Evolutionary conservation across 1,140 invertebrate genomes (phyloP).

Genomic region (Drosophila yakuba): DNA sequence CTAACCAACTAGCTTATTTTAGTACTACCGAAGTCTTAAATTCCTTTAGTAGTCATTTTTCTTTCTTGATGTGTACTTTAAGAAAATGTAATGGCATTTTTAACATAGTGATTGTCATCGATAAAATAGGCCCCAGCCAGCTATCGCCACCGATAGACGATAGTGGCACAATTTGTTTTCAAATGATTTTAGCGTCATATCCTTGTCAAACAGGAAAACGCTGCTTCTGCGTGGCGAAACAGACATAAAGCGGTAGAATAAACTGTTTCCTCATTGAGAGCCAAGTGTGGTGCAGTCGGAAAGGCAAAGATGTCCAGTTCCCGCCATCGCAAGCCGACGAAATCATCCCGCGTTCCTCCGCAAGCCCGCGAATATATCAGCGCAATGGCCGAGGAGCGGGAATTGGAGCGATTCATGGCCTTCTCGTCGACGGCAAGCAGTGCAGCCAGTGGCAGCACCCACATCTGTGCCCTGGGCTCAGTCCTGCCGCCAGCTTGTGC

Average conservation of each 20-base stretch:
- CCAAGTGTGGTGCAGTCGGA: background rate
- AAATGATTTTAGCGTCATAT: no score
- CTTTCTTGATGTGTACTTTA: no score
- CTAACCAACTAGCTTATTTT: no score
- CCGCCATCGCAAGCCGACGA: slow-evolving; percentile 16
- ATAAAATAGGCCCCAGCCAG: no score
- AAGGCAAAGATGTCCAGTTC: background rate
- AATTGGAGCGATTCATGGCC: slow-evolving; percentile 52
- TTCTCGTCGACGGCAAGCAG: slow-evolving; percentile 46
- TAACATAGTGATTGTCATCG: no score
- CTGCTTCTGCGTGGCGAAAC: background rate
- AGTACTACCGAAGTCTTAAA: no score
- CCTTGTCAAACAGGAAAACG: background rate
- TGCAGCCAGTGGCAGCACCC: slow-evolving; percentile 28
- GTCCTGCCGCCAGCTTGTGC: background rate
- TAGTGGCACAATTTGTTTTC: no score
- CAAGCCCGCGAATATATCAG: slow-evolving; percentile 42
- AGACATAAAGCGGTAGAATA: background rate
- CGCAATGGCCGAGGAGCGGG: slow-evolving; percentile 42
- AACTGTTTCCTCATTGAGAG: no score
- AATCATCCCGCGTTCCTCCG: slow-evolving; percentile 40
- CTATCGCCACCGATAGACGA: no score
- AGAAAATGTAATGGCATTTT: no score
- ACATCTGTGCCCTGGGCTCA: slow-evolving; percentile 24
- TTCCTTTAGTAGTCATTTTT: no score